Base-by-base conservation (phyloP, 2,888 invertebrate species). In the Pharmacophagus antenor region DNA sequence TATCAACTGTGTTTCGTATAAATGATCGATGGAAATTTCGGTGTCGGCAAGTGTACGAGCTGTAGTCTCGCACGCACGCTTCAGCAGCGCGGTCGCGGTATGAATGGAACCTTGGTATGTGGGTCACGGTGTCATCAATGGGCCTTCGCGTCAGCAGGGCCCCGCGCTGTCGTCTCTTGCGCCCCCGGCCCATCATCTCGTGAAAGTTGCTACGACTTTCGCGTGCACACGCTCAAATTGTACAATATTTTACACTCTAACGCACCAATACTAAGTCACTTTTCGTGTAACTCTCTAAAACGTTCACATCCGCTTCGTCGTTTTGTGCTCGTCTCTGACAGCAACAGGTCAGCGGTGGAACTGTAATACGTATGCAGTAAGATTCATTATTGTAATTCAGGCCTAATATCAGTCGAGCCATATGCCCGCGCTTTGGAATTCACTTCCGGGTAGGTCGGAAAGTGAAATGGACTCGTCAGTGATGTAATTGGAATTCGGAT, bases 401-500 rank as follows among this genome's bases (percentile, higher is more conserved):
- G 71, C 73, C 67, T 73, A 79, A 82, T 77, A 84, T 84, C 76
- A 84, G 81, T 78, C 80, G 89, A 80, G 82, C 88, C 71, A 86
- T 90, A 89, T 89, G 89, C 85, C 84, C 82, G 80, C 80, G 86
- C 90, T 89, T 85, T 88, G 88, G 90, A 89, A 90, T 90, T 90
- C 86, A 89, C 87, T 90, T 90, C 90, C 90, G 90, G 90, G 90
- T 89, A 83, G 85, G 85, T 88, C 90, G 88, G 84, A 90, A 90
- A 90, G 90, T 90, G 90, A 90, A 90, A 89, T 89, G 88, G 89
- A 81, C 86, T 87, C 85, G 87, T 89, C 90, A 85, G 83, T 90
- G 88, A 90, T 89, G 89, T 88, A 90, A 90, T 90, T 85, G 90
- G 89, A 90, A 89, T 90, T 88, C 85, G 88, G 89, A 90, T 90